Conservation (phyloP, 53 echinoderm and acorn worm species). For the Paelopatides confundens region DNA sequence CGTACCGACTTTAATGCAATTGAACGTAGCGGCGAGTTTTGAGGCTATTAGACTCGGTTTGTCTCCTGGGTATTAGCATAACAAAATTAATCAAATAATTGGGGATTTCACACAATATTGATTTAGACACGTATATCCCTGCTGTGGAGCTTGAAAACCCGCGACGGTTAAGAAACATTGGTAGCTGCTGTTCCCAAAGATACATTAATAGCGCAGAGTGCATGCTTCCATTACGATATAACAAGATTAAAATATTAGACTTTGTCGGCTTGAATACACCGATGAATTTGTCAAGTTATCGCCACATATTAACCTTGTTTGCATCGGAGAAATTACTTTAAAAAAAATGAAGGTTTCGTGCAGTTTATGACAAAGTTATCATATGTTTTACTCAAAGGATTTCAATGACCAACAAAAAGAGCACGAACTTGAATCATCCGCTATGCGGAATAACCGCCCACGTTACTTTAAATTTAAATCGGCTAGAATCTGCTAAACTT, state of each 20-base stretch:
- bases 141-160: neutral
- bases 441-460: neutral
- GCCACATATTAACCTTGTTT: constrained; percentile 41
- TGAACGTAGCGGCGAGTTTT: constrained; percentile 12
- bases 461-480: no score
- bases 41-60: constrained; percentile 17
- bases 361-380: neutral
- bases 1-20: constrained; percentile 13
- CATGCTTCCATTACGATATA: constrained; percentile 6
- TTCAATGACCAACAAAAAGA: neutral
- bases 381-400: neutral
- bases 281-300: constrained; percentile 32
- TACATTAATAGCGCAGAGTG: constrained; percentile 1
- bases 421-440: neutral
- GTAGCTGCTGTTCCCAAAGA: constrained; percentile 19
- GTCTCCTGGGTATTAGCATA: constrained; percentile 32
- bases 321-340: constrained; percentile 1
- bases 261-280: constrained; percentile 23
- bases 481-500: no score
- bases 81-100: constrained; percentile 46
- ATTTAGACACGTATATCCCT: constrained; percentile 27
- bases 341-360: neutral
- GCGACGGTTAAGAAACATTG: constrained; percentile 5
- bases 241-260: constrained; percentile 34
- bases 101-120: constrained; percentile 29